Percentiles rank a stretch among this genome's conserved stretches.
These are phyloP conservation scores for Ophion costatus DNA, from an alignment of 2,888 invertebrate genomes.

Conservation along the genomic window DNA sequence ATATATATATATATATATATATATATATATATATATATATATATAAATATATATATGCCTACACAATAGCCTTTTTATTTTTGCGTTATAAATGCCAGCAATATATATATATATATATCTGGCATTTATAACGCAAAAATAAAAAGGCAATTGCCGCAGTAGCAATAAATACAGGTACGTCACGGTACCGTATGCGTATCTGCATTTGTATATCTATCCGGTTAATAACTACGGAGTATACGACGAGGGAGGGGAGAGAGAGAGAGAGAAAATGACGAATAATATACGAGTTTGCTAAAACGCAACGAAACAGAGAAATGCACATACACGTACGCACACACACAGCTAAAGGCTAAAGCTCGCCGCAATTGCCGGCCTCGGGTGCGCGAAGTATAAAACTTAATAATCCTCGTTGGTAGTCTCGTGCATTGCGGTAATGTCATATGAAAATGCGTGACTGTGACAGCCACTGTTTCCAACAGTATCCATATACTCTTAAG, in stretches of 20 bases:
- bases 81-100: too few species aligned
- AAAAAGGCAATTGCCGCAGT: conserved; percentile 3
- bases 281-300: conserved; percentile 53
- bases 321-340: background rate
- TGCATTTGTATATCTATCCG: conserved; percentile 19
- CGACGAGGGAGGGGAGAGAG: background rate
- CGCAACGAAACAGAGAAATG: conserved; percentile 37
- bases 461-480: conserved; percentile 44
- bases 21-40: too few species aligned
- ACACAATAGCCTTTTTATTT: too few species aligned
- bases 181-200: background rate
- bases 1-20: background rate
- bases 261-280: conserved; percentile 35
- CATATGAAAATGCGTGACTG: conserved; percentile 52
- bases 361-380: conserved; percentile 39
- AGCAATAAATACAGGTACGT: conserved; percentile 10
- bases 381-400: conserved; percentile 39
- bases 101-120: background rate
- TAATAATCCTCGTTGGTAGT: conserved; percentile 41
- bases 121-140: conserved; percentile 32
- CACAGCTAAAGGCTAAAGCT: conserved; percentile 3
- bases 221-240: background rate
- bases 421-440: conserved; percentile 39
- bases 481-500: conserved; percentile 10
- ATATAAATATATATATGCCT: too few species aligned